A percentile compares a stretch with the other conserved stretches of the same genome.
phyloP scores from a whole-genome alignment of 2,888 invertebrate genomes.

The Eupithecia pulchellata region DNA sequence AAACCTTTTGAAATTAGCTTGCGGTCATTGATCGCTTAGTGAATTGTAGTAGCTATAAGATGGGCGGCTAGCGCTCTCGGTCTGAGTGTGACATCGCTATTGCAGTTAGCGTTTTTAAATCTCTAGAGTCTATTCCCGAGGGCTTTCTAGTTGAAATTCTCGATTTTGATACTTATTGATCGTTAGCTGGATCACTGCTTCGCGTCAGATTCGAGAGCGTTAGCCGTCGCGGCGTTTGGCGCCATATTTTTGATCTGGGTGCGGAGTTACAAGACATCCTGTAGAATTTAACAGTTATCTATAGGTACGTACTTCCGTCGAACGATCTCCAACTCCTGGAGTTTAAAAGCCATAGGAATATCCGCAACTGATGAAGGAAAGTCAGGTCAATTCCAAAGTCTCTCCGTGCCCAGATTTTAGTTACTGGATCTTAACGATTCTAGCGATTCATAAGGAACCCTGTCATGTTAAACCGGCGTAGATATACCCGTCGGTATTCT shows the following conservation, averaged over 20 bases:
- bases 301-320: neutral
- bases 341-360: neutral
- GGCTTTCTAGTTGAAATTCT: slow-evolving; percentile 57
- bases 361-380: neutral
- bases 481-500: slow-evolving; percentile 19
- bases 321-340: neutral
- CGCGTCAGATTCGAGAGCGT: slow-evolving; percentile 67
- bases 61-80: slow-evolving; percentile 78
- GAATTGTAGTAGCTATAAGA: slow-evolving; percentile 83
- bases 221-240: slow-evolving; percentile 70
- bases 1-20: slow-evolving; percentile 85
- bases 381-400: neutral
- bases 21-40: slow-evolving; percentile 83
- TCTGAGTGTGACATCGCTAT: slow-evolving; percentile 57
- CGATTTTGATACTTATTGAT: slow-evolving; percentile 55
- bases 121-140: slow-evolving; percentile 58
- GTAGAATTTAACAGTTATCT: neutral
- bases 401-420: slow-evolving; percentile 39
- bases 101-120: slow-evolving; percentile 63
- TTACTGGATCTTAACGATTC: slow-evolving; percentile 70
- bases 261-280: neutral
- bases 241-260: slow-evolving; percentile 41
- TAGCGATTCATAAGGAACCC: slow-evolving; percentile 61
- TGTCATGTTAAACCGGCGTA: slow-evolving; percentile 35
- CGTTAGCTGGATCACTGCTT: slow-evolving; percentile 58